A percentile compares a stretch with the other conserved stretches of the same genome.
Evolutionary conservation across 2,113 vertebrate genomes (phyloP).

Genomic region (Rhadina sibilatrix): DNA sequence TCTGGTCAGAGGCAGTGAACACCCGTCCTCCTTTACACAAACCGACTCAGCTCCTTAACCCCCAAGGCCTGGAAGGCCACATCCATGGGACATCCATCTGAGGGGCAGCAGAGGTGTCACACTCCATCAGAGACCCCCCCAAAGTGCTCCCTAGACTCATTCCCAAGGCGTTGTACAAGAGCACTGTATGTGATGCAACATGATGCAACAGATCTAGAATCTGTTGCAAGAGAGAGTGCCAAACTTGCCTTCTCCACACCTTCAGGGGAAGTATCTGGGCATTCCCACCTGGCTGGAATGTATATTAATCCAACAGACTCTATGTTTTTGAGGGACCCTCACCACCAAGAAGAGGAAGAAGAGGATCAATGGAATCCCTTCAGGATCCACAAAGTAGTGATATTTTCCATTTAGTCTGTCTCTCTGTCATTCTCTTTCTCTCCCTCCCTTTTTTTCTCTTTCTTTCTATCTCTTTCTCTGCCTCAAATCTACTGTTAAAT

Average conservation of each 20-base stretch:
- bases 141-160: background rate
- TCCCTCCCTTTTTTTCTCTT: background rate
- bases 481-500: background rate
- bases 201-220: background rate
- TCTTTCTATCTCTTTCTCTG: background rate
- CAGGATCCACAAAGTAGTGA: background rate
- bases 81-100: too few relatives aligned
- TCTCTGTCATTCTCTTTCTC: background rate
- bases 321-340: background rate
- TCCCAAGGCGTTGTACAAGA: background rate
- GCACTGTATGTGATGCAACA: too few relatives aligned
- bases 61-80: rapidly evolving
- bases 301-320: background rate
- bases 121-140: background rate
- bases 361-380: background rate
- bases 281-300: background rate
- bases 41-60: rapidly evolving
- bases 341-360: background rate
- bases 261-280: background rate
- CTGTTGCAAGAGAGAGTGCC: background rate
- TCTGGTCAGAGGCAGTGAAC: background rate
- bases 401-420: background rate
- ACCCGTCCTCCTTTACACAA: background rate
- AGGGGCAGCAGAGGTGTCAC: background rate
- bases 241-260: rapidly evolving